Conservation (phyloP, 1,140 invertebrate genomes). For the Lethocerus indicus region DNA sequence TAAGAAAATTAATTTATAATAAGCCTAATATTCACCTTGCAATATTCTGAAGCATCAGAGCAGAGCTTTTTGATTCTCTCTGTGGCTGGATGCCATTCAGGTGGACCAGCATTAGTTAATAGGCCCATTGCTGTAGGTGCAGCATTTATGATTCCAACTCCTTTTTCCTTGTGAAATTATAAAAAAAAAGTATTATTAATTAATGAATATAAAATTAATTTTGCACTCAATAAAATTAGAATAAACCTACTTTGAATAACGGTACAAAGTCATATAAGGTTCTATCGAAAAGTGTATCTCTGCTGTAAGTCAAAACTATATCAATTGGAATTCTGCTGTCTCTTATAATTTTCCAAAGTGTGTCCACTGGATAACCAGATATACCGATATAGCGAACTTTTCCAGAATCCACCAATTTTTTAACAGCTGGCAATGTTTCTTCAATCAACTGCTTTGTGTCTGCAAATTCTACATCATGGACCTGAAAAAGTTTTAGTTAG, state of each 20-base stretch:
- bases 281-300: constrained; percentile 63
- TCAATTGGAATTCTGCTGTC: constrained; percentile 45
- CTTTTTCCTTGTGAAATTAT: constrained; percentile 34
- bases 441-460: constrained; percentile 62
- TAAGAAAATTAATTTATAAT: background rate
- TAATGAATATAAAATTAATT: background rate
- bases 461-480: constrained; percentile 84
- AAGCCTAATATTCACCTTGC: constrained; percentile 31
- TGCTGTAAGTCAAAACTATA: constrained; percentile 58
- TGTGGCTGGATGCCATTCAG: constrained; percentile 65
- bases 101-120: constrained; percentile 54
- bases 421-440: constrained; percentile 69
- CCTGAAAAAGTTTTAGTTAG: constrained; percentile 32
- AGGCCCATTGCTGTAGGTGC: constrained; percentile 65
- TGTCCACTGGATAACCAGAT: constrained; percentile 68
- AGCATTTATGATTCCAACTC: constrained; percentile 69
- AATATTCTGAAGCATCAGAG: constrained; percentile 36
- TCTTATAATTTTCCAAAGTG: constrained; percentile 52
- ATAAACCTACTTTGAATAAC: constrained; percentile 46
- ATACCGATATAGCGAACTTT: constrained; percentile 73
- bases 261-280: constrained; percentile 51
- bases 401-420: constrained; percentile 50
- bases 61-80: constrained; percentile 46
- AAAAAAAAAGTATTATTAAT: constrained; percentile 14
- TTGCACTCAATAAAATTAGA: background rate